Evolutionary conservation across 2,888 invertebrate species (phyloP).

Genomic region (Thymelicus sylvestris): DNA sequence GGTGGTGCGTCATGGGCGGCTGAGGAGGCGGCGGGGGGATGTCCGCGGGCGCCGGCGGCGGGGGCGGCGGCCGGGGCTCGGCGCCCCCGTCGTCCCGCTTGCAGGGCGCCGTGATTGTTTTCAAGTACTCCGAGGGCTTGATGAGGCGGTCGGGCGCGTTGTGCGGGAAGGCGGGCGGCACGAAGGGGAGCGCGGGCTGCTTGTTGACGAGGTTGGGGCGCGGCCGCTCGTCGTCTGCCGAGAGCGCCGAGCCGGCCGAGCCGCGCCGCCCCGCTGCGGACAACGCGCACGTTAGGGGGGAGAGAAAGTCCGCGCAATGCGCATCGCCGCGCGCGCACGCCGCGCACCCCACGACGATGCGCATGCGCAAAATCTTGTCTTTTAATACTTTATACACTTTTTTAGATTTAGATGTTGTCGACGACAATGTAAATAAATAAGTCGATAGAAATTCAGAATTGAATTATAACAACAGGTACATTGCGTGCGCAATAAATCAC

Average conservation of each 20-base stretch:
- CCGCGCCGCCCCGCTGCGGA: constrained; percentile 78
- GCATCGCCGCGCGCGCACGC: constrained; percentile 67
- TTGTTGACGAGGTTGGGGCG: constrained; percentile 90
- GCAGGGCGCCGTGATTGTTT: constrained; percentile 90
- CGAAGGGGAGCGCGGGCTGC: constrained; percentile 94
- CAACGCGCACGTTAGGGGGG: constrained; percentile 56
- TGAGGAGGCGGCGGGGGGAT: constrained; percentile 66
- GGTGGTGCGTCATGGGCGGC: constrained; percentile 76
- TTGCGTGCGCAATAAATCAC: constrained; percentile 27
- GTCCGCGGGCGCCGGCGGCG: constrained; percentile 79
- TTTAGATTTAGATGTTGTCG: constrained; percentile 1
- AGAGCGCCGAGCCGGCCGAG: constrained; percentile 56
- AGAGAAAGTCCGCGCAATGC: constrained; percentile 76
- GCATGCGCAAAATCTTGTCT: not conserved
- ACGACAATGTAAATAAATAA: constrained; percentile 5
- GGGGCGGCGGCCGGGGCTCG: constrained; percentile 86
- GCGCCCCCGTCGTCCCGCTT: constrained; percentile 80
- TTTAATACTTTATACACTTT: not conserved
- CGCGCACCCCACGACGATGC: constrained; percentile 50
- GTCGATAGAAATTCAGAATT: not conserved
- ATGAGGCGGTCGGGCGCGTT: constrained; percentile 93
- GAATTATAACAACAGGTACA: not conserved
- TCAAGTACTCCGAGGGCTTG: constrained; percentile 96
- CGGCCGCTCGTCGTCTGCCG: constrained; percentile 81
- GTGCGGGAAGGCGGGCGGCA: constrained; percentile 95